Evolutionary conservation across 2,113 vertebrate genomes (phyloP).

Genomic region (Ameiurus melas): DNA sequence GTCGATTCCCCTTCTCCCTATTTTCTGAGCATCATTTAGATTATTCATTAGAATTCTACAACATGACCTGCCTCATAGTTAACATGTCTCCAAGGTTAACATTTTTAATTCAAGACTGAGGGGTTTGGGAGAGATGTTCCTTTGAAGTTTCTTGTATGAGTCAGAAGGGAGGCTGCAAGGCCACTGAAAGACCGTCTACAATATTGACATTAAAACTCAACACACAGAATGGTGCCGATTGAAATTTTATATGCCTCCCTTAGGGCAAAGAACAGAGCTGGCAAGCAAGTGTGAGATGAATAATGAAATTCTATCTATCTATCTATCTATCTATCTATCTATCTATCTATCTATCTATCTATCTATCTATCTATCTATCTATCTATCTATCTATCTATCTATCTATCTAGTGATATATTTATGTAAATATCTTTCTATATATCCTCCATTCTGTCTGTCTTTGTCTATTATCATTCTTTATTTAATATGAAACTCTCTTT

Average conservation of each 20-base stretch:
- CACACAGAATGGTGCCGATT: slow-evolving; percentile 78
- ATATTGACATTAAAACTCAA: slow-evolving; percentile 81
- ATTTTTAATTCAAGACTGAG: slow-evolving; percentile 78
- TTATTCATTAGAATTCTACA: slow-evolving; percentile 74
- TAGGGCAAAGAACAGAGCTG: slow-evolving; percentile 69
- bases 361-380: slow-evolving; percentile 29
- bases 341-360: too few species aligned
- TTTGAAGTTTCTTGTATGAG: slow-evolving; percentile 78
- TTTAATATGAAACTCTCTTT: slow-evolving; percentile 76
- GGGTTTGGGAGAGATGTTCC: slow-evolving; percentile 70
- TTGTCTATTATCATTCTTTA: slow-evolving; percentile 66
- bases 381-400: slow-evolving; percentile 7
- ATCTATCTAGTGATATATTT: slow-evolving; percentile 11
- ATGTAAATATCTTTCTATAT: background rate
- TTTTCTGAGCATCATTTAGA: slow-evolving; percentile 52
- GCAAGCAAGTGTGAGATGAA: slow-evolving; percentile 75
- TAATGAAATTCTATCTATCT: slow-evolving; percentile 69
- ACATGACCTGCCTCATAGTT: slow-evolving; percentile 65
- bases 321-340: background rate
- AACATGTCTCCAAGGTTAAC: slow-evolving; percentile 79
- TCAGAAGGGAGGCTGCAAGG: slow-evolving; percentile 74
- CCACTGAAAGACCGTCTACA: slow-evolving; percentile 68
- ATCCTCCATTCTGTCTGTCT: background rate
- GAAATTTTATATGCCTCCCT: slow-evolving; percentile 78
- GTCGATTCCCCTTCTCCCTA: slow-evolving; percentile 46